Percentiles rank a stretch among this genome's conserved stretches.
These are phyloP conservation scores for Rhaphigaster nebulosa DNA, from an alignment of 2,888 invertebrate genomes.

Conservation along the genomic window DNA sequence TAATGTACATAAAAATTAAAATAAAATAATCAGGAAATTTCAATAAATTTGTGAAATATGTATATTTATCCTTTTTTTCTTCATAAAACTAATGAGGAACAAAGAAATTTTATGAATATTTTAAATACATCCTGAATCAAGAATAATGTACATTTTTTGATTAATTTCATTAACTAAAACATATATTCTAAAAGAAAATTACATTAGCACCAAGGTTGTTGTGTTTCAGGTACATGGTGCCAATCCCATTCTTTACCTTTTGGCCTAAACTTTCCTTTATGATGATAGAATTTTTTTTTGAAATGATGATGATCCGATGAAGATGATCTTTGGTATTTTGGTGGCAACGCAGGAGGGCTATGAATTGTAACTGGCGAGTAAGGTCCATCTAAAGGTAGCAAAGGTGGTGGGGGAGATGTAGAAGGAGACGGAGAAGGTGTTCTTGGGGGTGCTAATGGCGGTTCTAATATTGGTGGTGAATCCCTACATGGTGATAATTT, in stretches of 20 bases:
- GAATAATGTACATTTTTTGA: constrained; percentile 1
- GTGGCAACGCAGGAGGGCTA: constrained; percentile 70
- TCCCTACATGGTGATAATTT: constrained; percentile 70
- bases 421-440: constrained; percentile 73
- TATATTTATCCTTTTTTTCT: neutral
- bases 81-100: neutral
- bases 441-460: constrained; percentile 70
- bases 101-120: neutral
- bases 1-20: neutral
- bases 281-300: constrained; percentile 86
- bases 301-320: constrained; percentile 75
- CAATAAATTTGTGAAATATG: neutral
- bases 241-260: constrained; percentile 83
- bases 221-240: constrained; percentile 67
- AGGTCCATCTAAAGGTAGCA: constrained; percentile 67
- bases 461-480: constrained; percentile 71
- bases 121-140: neutral
- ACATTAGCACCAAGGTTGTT: constrained; percentile 65
- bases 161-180: neutral
- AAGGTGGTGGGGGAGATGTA: constrained; percentile 66
- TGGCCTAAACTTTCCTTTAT: constrained; percentile 78
- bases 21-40: neutral
- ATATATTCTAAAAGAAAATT: constrained; percentile 41
- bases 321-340: constrained; percentile 75
- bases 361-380: constrained; percentile 68